phyloP scores from a whole-genome alignment of 2,797 vertebrate genomes.

The Ataeniobius toweri region DNA sequence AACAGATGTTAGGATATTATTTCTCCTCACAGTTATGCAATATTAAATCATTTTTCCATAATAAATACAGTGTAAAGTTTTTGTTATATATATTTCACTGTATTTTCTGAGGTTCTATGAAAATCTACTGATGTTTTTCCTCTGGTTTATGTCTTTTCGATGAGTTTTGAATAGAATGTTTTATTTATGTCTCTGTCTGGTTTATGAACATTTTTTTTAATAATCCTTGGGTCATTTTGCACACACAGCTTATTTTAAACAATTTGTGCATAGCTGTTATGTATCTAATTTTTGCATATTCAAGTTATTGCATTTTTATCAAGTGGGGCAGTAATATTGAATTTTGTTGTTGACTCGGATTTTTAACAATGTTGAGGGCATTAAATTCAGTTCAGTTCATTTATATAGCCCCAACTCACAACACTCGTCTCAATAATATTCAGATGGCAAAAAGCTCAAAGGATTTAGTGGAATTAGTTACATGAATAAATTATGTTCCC shows the following conservation, averaged over 20 bases:
- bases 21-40: neutral
- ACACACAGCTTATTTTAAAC: neutral
- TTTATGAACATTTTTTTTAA: neutral
- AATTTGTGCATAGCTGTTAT: neutral
- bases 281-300: neutral
- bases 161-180: neutral
- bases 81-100: neutral
- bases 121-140: neutral
- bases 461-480: neutral
- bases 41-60: neutral
- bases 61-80: neutral
- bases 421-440: neutral
- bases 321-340: neutral
- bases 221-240: neutral
- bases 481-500: neutral
- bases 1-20: neutral
- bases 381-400: neutral
- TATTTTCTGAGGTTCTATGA: neutral
- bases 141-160: neutral
- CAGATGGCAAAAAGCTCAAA: neutral
- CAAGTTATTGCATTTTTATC: neutral
- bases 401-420: neutral
- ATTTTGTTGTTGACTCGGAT: neutral
- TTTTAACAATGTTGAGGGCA: neutral
- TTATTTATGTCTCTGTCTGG: neutral